Evolutionary conservation across 2,797 vertebrate species (phyloP).

Genomic region (Acipenser ruthenus): DNA sequence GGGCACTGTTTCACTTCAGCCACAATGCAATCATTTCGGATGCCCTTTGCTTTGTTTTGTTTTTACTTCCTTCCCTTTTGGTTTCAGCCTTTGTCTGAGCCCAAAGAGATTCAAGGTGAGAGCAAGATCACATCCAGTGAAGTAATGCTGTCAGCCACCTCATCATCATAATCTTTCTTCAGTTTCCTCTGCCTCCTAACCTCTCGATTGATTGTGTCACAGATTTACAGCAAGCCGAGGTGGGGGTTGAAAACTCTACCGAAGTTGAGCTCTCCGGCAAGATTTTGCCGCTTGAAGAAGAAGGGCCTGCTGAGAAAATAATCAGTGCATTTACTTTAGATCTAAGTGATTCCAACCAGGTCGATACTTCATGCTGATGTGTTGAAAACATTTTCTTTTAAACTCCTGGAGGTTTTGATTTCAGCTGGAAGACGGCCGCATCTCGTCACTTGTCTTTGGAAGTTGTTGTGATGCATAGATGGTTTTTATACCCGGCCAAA

Average conservation of each 20-base stretch:
- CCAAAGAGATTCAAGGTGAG: conserved; percentile 53
- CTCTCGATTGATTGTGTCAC: conserved; percentile 67
- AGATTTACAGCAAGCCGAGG: conserved; percentile 55
- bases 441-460: too few species aligned
- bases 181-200: conserved; percentile 53
- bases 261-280: conserved; percentile 36
- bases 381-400: conserved; percentile 68
- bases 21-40: too few species aligned
- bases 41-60: too few species aligned
- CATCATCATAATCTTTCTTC: conserved; percentile 67
- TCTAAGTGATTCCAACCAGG: conserved; percentile 74
- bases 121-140: conserved; percentile 50
- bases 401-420: conserved; percentile 44
- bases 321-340: conserved; percentile 80
- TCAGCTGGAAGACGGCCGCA: too few species aligned
- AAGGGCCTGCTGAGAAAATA: conserved; percentile 76
- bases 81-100: conserved; percentile 32
- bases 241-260: conserved; percentile 64
- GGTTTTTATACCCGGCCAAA: too few species aligned
- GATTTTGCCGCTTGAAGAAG: conserved; percentile 55
- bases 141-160: conserved; percentile 59
- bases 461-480: too few species aligned
- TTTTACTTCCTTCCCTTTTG: conserved; percentile 16
- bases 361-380: conserved; percentile 71
- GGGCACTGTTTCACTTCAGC: too few species aligned